A percentile compares a stretch with the other conserved stretches of the same genome.
phyloP scores from a whole-genome alignment of 1,140 invertebrate genomes.

The Papilio helenus region DNA sequence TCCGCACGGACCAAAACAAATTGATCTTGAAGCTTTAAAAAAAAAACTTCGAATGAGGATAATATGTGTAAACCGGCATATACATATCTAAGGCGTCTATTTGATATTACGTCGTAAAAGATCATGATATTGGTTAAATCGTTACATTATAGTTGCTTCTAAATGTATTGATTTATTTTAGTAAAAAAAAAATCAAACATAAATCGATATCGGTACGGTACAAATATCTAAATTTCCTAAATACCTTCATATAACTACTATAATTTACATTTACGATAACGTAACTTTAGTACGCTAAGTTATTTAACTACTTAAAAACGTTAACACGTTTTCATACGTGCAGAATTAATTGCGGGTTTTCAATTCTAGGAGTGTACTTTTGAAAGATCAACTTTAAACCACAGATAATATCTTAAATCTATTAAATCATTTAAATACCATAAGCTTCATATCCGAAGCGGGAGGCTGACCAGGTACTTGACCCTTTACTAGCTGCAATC shows the following conservation, averaged over 20 bases:
- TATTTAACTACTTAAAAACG: background rate
- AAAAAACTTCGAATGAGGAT: background rate
- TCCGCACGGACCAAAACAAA: conserved; percentile 5
- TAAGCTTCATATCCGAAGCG: conserved; percentile 22
- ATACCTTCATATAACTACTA: background rate
- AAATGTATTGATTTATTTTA: background rate
- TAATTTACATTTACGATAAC: background rate
- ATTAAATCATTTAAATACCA: conserved; percentile 12
- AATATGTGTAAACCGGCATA: background rate
- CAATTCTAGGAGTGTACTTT: background rate
- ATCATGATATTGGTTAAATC: background rate
- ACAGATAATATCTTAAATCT: background rate
- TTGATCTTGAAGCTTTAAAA: background rate
- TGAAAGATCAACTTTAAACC: background rate
- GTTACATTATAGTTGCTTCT: background rate
- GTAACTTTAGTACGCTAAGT: background rate
- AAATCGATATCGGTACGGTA: background rate
- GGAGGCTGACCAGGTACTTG: conserved; percentile 26
- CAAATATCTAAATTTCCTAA: background rate
- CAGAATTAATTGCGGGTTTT: background rate
- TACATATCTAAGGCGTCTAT: background rate
- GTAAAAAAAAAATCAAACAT: background rate
- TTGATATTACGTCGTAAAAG: background rate
- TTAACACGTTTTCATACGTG: background rate
- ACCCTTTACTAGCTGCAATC: conserved; percentile 13